Base-by-base conservation (phyloP, 23 tunicate genomes). In the Styela clava region DNA sequence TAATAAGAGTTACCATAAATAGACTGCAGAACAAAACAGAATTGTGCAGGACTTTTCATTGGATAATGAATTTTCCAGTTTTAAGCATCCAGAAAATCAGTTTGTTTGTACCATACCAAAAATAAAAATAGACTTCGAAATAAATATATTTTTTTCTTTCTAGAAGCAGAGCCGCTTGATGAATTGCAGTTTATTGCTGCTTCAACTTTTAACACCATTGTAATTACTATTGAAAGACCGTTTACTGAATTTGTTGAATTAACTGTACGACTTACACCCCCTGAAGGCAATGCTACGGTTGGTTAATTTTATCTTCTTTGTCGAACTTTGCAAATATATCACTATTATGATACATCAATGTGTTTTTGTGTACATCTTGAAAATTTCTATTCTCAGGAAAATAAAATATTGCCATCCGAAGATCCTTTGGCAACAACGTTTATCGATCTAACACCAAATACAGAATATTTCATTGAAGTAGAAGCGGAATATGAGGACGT, bases 381-480 rank as follows among this genome's bases (percentile, higher is more conserved):
- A n/a, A n/a, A n/a, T n/a, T 44, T 44, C 12, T 44, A 44, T 44
- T 7, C 12, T 5, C 56, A 44, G 56, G 56, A 44, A 44, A 44
- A 44, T 5, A 12, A 44, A 12, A 44, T 44, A 5, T 12, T 44
- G 12, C 56, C 56, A 5, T 44, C 12, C 12, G 56, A 25, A 5
- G 31, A 65, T 25, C 31, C 30, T 25, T 25, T 65, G 71, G 71
- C 30, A 65, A 65, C 71, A 44, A 44, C 56, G 56, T 44, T 44
- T 12, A 44, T 12, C 30, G 31, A 67, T 22, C 23, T 67, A 22
- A 67, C 71, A 26, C 31, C 71, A 29, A 22, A 67, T 16, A 67
- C 23, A 18, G 31, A 27, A 67, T 67, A 67, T 29, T 21, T 69
- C 34, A 69, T 78, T n/a, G 68, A 31, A 25, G 83, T 81, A 3